Base-by-base conservation (phyloP, 2,797 vertebrate genomes). In the Hapalemur alaotrensis region DNA sequence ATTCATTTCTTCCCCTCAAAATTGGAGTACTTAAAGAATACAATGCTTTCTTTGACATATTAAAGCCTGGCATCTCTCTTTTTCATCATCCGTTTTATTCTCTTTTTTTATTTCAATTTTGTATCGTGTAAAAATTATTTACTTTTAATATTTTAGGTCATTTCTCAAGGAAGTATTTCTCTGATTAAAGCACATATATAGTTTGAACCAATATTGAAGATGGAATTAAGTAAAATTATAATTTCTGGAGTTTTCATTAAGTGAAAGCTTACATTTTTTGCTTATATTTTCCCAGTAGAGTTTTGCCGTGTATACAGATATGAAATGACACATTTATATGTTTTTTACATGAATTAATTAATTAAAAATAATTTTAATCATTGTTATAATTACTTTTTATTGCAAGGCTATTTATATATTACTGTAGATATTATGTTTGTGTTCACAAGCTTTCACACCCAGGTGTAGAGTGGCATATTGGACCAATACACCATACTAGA, bases 1-100 rank as follows among this genome's bases (percentile, higher is more conserved):
- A 17, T 2, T 5, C 48, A 85, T 1, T 89, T 85, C 96, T 98
- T 76, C 13, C 50, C 57, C 84, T 94, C 83, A 88, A 14, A 95
- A 14, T 50, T 32, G 18, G 80, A 72, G 43, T 14, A 75, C 54
- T 32, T 63, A 52, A 79, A 52, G 73, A 90, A 89, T 25, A 63
- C 17, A 85, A 57, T 23, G n/a, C 22, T 81, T 52, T 73, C 88
- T 80, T 87, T 90, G 72, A 93, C 69, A 92, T 50, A 76, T 15
- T 43, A 83, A 89, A 91, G 32, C 17, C 73, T 93, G 80, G 52
- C 9, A 48, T 79, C 38, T 93, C 67, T 94, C 80, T 89, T 75
- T 73, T 73, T 89, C 22, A 32, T 79, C 63, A 69, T 96, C 23
- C 8, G 82, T 69, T 96, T 38, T 32, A 35, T 50, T 59, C 43